Evolutionary conservation across 2,888 invertebrate genomes (phyloP).

Genomic region (Amblyteles armatorius): DNA sequence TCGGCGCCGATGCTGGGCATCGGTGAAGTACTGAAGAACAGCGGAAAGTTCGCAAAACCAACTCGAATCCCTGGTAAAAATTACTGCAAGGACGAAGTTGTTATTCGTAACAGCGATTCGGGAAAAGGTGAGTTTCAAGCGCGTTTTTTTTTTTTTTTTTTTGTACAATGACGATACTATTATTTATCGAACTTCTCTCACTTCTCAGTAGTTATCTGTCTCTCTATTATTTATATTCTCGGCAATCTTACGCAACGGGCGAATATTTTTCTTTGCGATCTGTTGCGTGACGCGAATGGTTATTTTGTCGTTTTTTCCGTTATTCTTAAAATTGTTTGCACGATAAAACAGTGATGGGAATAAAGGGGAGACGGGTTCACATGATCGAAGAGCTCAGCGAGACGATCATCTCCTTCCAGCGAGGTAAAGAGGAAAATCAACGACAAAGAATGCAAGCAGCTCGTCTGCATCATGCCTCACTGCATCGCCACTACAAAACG

Average conservation of each 20-base stretch:
- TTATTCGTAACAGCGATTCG: slow-evolving; percentile 97
- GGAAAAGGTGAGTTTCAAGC: slow-evolving; percentile 93
- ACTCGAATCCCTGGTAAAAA: slow-evolving; percentile 96
- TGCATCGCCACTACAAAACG: slow-evolving; percentile 70
- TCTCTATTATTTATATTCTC: background rate
- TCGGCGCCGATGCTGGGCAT: slow-evolving; percentile 89
- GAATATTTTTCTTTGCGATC: slow-evolving; percentile 31
- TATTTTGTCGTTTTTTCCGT: slow-evolving; percentile 60
- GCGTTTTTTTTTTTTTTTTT: slow-evolving; percentile 25
- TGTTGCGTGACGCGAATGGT: slow-evolving; percentile 52
- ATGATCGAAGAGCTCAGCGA: slow-evolving; percentile 99
- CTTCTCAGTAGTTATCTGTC: slow-evolving; percentile 27
- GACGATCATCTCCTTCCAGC: slow-evolving; percentile 99
- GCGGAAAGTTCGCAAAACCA: slow-evolving; percentile 95
- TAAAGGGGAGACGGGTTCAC: slow-evolving; percentile 98
- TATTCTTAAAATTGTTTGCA: slow-evolving; percentile 79
- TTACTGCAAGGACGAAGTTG: slow-evolving; percentile 97
- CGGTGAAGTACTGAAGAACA: slow-evolving; percentile 94
- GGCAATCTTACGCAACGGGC: slow-evolving; percentile 42
- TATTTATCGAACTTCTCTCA: slow-evolving; percentile 38
- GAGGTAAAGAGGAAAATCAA: slow-evolving; percentile 90
- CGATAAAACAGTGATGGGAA: slow-evolving; percentile 95
- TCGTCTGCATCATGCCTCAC: slow-evolving; percentile 77
- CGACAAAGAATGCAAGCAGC: slow-evolving; percentile 74
- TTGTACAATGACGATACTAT: slow-evolving; percentile 23